Evolutionary conservation across 2,888 invertebrate species (phyloP).

Genomic region (Aromia moschata): DNA sequence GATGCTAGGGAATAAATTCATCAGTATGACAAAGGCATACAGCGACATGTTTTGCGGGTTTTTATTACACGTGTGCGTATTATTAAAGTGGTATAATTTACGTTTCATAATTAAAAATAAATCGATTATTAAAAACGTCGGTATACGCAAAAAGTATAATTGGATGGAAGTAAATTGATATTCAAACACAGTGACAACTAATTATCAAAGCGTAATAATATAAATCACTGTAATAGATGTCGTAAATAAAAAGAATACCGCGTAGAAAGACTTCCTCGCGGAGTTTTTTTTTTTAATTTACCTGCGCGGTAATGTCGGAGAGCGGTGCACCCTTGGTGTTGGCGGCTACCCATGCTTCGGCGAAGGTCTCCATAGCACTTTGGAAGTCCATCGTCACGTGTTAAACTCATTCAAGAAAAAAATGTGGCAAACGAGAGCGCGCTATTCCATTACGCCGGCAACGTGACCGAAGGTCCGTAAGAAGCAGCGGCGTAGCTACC

Average conservation of each 20-base stretch:
- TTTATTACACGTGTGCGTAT: conserved; percentile 28
- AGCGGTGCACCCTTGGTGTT: conserved; percentile 75
- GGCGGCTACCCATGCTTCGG: conserved; percentile 96
- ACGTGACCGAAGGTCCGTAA: conserved; percentile 55
- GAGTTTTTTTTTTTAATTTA: no score
- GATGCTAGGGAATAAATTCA: conserved; percentile 29
- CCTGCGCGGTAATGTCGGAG: conserved; percentile 74
- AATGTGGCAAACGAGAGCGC: conserved; percentile 17
- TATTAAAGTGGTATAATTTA: conserved; percentile 24
- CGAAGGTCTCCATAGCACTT: conserved; percentile 98
- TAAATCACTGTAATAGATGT: neutral
- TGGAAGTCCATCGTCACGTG: conserved; percentile 87
- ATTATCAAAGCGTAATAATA: conserved; percentile 3
- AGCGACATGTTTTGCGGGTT: conserved; percentile 1
- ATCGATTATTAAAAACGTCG: neutral
- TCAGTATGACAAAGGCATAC: conserved; percentile 29
- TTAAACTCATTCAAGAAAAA: conserved; percentile 36
- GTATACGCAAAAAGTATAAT: conserved; percentile 7
- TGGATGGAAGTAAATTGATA: conserved; percentile 7
- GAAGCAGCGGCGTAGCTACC: conserved; percentile 45
- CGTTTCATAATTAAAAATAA: neutral
- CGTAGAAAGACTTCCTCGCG: neutral
- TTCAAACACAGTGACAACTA: conserved; percentile 6
- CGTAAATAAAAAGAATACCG: neutral
- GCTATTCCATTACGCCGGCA: conserved; percentile 50